Evolutionary conservation across 2,113 vertebrate species (phyloP), one percentile per base, ranked within the genome.

Genomic region (Trogon surrucura): DNA sequence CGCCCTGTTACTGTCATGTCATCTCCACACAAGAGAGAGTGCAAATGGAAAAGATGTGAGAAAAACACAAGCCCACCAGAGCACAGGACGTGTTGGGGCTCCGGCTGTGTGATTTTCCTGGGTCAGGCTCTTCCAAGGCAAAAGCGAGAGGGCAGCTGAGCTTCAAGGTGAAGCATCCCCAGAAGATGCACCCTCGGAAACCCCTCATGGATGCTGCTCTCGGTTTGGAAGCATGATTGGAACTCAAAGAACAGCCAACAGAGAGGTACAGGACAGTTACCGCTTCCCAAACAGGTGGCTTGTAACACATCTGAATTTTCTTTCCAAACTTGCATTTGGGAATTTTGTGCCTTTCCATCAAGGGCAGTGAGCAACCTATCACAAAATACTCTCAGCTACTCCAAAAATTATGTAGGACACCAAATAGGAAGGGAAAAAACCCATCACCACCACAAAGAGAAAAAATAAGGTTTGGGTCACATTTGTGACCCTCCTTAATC

Each of bases 401-500:
- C 36, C 53, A n/a, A 92, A 69, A 66, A 77, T 27, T 38, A 62
- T 19, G 27, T 36, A 9, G 11, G 19, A 86, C 29, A 60, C 11
- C 38, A 51, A 53, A 54, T 0, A 88, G 36, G 32, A 91, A 85
- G 26, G 34, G 15, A 27, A 29, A 75, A 92, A 83, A 11, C 2
- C 16, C 18, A 72, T 0, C 36, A 72, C 3, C 17, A 56, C 13
- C 12, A 71, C 41, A 11, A 41, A 17, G 3, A 19, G 36, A 32
- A 48, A 36, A 2, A 0, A 0, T 16, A 29, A 4, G 4, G 53
- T 15, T 78, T n/a, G 50, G n/a, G 77, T 53, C 23, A 36, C 11
- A 17, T 51, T n/a, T 60, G 19, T 54, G 27, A 74, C 18, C 13
- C 30, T 71, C 64, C 14, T 72, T 48, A 65, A 11, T 81, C 48